Percentiles rank a stretch among this genome's conserved stretches.
These are phyloP conservation scores for Psylliodes chrysocephalus DNA, from an alignment of 2,888 invertebrate species.

Conservation along the genomic window DNA sequence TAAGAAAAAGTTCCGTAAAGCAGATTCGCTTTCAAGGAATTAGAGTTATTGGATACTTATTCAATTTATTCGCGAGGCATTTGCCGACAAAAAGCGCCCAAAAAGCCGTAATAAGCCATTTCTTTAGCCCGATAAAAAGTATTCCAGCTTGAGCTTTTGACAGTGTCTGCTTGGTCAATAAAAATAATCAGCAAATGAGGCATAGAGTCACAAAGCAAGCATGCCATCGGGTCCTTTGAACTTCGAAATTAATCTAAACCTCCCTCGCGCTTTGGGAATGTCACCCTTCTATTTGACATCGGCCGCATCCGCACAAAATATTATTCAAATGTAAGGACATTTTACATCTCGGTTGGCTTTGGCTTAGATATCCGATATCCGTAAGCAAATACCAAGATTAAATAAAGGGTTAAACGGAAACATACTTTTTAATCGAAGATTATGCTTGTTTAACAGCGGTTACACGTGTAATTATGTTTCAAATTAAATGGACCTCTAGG, in stretches of 20 bases:
- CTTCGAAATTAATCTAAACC: slow-evolving; percentile 58
- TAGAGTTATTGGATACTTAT: slow-evolving; percentile 7
- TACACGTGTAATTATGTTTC: not conserved
- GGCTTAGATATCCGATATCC: slow-evolving; percentile 3
- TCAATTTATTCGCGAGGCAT: slow-evolving; percentile 17
- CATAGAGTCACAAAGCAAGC: slow-evolving; percentile 59
- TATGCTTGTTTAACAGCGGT: not conserved
- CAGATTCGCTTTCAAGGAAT: not conserved
- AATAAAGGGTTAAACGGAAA: slow-evolving; percentile 4
- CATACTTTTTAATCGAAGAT: not conserved
- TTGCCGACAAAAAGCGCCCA: slow-evolving; percentile 32
- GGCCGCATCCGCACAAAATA: slow-evolving; percentile 34
- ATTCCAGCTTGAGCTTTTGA: slow-evolving; percentile 37
- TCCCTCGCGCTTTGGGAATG: slow-evolving; percentile 51
- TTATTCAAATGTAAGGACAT: slow-evolving; percentile 41
- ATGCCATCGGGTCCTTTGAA: slow-evolving; percentile 59
- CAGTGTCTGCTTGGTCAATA: slow-evolving; percentile 54
- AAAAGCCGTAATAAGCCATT: slow-evolving; percentile 40
- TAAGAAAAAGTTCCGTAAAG: too few species aligned
- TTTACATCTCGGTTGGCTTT: slow-evolving; percentile 19
- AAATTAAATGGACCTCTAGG: too few species aligned
- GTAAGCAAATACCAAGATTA: slow-evolving; percentile 9
- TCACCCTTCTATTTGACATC: slow-evolving; percentile 50
- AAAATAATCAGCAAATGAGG: slow-evolving; percentile 61
- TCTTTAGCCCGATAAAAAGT: slow-evolving; percentile 41